phyloP scores from a whole-genome alignment of 2,888 invertebrate genomes.

The Drosophila algonquin region DNA sequence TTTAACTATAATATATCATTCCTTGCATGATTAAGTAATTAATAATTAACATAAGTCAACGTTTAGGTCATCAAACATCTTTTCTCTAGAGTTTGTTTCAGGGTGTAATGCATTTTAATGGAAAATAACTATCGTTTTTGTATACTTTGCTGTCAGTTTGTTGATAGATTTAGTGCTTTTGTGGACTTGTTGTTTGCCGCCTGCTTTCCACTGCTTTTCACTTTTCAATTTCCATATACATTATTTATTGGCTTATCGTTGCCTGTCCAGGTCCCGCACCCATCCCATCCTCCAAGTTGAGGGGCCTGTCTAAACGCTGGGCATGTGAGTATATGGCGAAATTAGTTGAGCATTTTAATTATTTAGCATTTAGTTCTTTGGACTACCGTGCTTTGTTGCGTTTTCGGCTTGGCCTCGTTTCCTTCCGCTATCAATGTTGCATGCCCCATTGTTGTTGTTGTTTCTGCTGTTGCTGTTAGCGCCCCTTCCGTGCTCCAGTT shows the following conservation, averaged over 20 bases:
- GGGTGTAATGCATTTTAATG: background rate
- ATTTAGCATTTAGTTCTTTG: constrained; percentile 42
- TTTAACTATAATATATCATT: no score
- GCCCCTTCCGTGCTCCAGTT: constrained; percentile 70
- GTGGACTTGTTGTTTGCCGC: constrained; percentile 2
- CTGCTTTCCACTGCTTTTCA: constrained; percentile 24
- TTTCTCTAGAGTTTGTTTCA: background rate
- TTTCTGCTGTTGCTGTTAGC: constrained; percentile 26
- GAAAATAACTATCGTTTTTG: background rate
- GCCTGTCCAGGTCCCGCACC: background rate
- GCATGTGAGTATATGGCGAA: background rate
- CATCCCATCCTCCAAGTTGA: background rate
- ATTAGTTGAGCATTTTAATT: constrained; percentile 40
- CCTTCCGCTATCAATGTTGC: constrained; percentile 60
- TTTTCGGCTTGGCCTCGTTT: constrained; percentile 46
- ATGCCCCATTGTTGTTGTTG: constrained; percentile 51
- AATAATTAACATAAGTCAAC: background rate
- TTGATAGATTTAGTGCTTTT: background rate
- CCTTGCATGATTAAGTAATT: background rate
- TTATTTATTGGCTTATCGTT: constrained; percentile 17
- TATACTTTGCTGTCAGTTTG: background rate
- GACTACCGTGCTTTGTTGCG: constrained; percentile 42
- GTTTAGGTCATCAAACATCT: background rate
- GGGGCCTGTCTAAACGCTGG: background rate
- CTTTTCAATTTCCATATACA: constrained; percentile 26